A percentile compares a stretch with the other conserved stretches of the same genome.
phyloP scores from a whole-genome alignment of 2,888 invertebrate genomes.

The Cryptosula pallasiana region DNA sequence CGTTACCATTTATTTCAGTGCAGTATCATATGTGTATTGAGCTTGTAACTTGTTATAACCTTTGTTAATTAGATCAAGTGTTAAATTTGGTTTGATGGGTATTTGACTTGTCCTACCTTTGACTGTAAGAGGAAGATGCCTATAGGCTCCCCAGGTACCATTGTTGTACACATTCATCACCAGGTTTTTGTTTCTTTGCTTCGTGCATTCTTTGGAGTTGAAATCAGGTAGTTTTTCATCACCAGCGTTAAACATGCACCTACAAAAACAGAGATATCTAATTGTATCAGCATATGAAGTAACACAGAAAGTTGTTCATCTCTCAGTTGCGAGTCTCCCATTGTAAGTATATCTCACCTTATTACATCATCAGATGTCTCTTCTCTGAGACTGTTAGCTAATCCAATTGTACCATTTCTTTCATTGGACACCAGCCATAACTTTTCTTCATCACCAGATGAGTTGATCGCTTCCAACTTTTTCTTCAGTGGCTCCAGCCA shows the following conservation, averaged over 20 bases:
- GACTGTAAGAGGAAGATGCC: slow-evolving; percentile 70
- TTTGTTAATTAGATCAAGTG: too few relatives aligned
- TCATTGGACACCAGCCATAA: slow-evolving; percentile 65
- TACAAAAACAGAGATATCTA: too few relatives aligned
- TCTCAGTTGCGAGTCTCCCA: too few relatives aligned
- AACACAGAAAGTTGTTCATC: too few relatives aligned
- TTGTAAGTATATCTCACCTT: too few relatives aligned
- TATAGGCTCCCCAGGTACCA: slow-evolving; percentile 77
- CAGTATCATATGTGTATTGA: too few relatives aligned
- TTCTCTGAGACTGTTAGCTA: slow-evolving; percentile 81
- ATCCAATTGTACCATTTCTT: slow-evolving; percentile 73
- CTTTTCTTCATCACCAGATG: slow-evolving; percentile 45
- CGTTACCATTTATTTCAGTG: too few relatives aligned
- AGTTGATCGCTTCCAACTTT: slow-evolving; percentile 64
- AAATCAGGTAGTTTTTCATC: slow-evolving; percentile 31
- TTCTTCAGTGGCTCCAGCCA: slow-evolving; percentile 80
- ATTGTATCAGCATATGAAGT: too few relatives aligned
- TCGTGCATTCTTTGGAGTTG: slow-evolving; percentile 29
- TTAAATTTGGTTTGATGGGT: too few relatives aligned
- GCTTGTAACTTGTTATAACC: too few relatives aligned
- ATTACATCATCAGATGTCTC: slow-evolving; percentile 78
- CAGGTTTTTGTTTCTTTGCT: slow-evolving; percentile 63
- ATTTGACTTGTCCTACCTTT: neutral
- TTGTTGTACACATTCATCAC: slow-evolving; percentile 77
- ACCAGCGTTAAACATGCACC: slow-evolving; percentile 65